These are phyloP conservation scores for Sciurus vulgaris DNA, from an alignment of 2,797 vertebrate species.

Conservation along the genomic window DNA sequence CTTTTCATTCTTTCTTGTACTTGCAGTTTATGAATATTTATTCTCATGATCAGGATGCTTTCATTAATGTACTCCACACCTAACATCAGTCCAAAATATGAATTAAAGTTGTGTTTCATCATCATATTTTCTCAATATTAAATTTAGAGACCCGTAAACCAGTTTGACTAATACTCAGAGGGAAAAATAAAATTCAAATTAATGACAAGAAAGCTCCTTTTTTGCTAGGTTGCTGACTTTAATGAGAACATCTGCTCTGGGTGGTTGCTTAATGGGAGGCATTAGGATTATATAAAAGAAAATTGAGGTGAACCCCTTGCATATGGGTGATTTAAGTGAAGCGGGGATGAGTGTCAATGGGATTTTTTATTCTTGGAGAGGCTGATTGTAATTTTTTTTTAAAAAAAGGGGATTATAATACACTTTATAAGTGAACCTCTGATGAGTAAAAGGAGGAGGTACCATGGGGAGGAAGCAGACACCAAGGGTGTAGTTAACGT, in stretches of 20 bases:
- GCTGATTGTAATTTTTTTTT: not conserved
- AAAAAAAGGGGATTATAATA: not conserved
- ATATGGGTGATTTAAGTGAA: not conserved
- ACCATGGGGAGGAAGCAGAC: not conserved
- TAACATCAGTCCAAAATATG: not conserved
- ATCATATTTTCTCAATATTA: constrained; percentile 34
- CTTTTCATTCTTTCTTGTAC: not conserved
- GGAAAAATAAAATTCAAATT: constrained; percentile 7
- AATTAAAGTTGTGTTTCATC: not conserved
- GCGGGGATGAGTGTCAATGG: not conserved
- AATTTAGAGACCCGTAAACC: constrained; percentile 35
- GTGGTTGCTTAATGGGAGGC: not conserved
- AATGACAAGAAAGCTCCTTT: not conserved
- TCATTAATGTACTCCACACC: not conserved
- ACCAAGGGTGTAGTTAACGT: not conserved
- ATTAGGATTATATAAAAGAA: not conserved
- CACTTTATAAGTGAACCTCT: not conserved
- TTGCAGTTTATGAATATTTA: not conserved
- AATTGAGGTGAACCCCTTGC: not conserved
- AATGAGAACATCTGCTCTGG: constrained; percentile 23
- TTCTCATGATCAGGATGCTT: not conserved
- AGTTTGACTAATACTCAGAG: not conserved
- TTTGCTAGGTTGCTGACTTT: not conserved
- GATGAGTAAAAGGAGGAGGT: constrained; percentile 1
- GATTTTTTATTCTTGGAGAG: not conserved